Base-by-base conservation (phyloP, 2,797 vertebrate genomes). In the Acrossocheilus wenchowensis region DNA sequence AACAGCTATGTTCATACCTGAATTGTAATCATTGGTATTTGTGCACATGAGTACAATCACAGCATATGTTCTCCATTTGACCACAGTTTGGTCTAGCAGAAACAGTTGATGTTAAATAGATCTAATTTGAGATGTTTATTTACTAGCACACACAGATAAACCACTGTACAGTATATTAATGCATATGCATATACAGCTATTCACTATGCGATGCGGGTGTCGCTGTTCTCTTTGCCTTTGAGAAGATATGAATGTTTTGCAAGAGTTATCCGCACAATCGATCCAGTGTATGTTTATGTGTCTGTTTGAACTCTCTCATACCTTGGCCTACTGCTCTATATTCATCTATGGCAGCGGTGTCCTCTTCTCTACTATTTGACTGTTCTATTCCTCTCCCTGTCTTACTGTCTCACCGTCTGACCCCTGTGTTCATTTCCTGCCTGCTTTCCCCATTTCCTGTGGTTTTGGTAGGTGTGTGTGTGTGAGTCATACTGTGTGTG, bases 391-490 rank as follows among this genome's bases (percentile, higher is more conserved):
- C 45, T 86, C n/a, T 12, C 8, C 19, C 48, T 43, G 30, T 79
- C 48, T 36, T 81, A 43, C 72, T 82, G 41, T 69, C 17, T 54
- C 21, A 77, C 72, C 5, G 34, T 85, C 45, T 82, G 39, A 34
- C 82, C 78, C 50, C 41, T 62, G 6, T 87, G 26, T 41, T 54
- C 34, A 64, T 54, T 73, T 60, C 68, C 77, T 50, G 41, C 43
- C 15, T 41, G 30, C 14, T 69, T 54, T 78, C 57, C 74, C 23
- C 10, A 39, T 60, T 39, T 68, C 17, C 48, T 26, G 8, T 50
- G 52, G 36, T 45, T 36, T 84, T n/a, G 23, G 45, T 60, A 41
- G 79, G 86, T 87, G 81, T 87, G 7, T 82, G 62, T 83, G 75
- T 68, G 81, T 57, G 81, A 57, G 71, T 80, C 78, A 62, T 78